phyloP scores from a whole-genome alignment of 2,797 vertebrate genomes.

The Brotula barbata region DNA sequence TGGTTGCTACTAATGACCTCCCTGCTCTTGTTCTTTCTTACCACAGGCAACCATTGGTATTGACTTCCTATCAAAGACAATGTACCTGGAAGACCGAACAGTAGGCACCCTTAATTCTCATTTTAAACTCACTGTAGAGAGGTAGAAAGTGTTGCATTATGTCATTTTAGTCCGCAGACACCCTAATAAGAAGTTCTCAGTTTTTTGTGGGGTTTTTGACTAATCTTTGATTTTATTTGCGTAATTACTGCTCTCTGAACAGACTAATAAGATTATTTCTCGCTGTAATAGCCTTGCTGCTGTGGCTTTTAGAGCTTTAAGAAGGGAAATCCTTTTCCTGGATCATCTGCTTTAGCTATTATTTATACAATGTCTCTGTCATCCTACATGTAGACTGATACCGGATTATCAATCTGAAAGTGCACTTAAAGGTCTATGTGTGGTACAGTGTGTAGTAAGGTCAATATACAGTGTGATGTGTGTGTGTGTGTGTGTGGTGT shows the following conservation, averaged over 20 bases:
- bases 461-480: constrained; percentile 10
- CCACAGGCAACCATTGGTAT: constrained; percentile 89
- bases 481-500: constrained; percentile 18
- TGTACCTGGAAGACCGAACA: constrained; percentile 93
- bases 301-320: constrained; percentile 43
- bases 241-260: constrained; percentile 55
- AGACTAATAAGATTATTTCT: constrained; percentile 67
- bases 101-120: constrained; percentile 72
- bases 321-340: constrained; percentile 40
- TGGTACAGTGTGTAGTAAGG: constrained; percentile 10
- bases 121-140: constrained; percentile 17
- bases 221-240: constrained; percentile 71
- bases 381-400: constrained; percentile 54
- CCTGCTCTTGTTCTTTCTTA: constrained; percentile 40
- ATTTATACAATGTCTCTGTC: constrained; percentile 56
- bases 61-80: constrained; percentile 93
- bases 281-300: constrained; percentile 39
- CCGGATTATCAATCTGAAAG: constrained; percentile 47
- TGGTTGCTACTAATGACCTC: constrained; percentile 23
- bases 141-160: background rate
- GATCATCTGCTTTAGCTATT: constrained; percentile 61
- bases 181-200: constrained; percentile 30
- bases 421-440: constrained; percentile 29
- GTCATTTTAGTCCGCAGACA: constrained; percentile 20
- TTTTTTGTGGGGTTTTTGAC: constrained; percentile 50